These are phyloP conservation scores for Tenrec ecaudatus DNA, from an alignment of 2,113 vertebrate genomes.

Conservation along the genomic window DNA sequence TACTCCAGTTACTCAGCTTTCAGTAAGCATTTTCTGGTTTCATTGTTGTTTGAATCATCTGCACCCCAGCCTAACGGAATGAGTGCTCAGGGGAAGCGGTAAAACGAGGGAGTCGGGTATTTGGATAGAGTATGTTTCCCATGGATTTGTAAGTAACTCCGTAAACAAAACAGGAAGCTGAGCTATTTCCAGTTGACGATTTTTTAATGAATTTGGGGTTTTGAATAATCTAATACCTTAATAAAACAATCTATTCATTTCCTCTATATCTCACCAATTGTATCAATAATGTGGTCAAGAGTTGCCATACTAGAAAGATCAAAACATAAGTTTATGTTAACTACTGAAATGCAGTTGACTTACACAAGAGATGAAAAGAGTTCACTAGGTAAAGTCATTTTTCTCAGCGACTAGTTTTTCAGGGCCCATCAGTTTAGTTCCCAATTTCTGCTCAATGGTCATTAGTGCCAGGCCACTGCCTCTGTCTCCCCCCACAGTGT, in stretches of 20 bases:
- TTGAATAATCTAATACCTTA: slow-evolving; percentile 16
- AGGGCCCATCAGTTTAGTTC: not conserved
- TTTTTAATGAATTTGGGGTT: slow-evolving; percentile 7
- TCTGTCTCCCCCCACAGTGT: not conserved
- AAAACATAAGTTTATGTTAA: slow-evolving; percentile 35
- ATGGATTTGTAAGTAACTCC: not conserved
- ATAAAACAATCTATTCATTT: slow-evolving; percentile 47
- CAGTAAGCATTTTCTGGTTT: not conserved
- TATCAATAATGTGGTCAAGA: not conserved
- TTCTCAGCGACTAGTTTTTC: slow-evolving; percentile 23
- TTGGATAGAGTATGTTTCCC: not conserved
- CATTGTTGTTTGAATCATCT: not conserved
- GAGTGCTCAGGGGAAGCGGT: not conserved
- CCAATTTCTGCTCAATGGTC: slow-evolving; percentile 18
- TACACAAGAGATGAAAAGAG: slow-evolving; percentile 38
- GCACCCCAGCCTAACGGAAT: not conserved
- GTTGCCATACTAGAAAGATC: not conserved
- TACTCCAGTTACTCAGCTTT: not conserved
- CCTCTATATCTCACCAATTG: not conserved
- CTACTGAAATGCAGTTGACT: slow-evolving; percentile 45
- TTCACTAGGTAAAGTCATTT: not conserved
- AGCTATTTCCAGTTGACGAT: slow-evolving; percentile 16
- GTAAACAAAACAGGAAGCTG: slow-evolving; percentile 3
- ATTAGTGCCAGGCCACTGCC: not conserved
- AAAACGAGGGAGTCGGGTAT: not conserved